A percentile compares a stretch with the other conserved stretches of the same genome.
Evolutionary conservation across 2,888 invertebrate species (phyloP).

Genomic region (Heterodera filipjevi): DNA sequence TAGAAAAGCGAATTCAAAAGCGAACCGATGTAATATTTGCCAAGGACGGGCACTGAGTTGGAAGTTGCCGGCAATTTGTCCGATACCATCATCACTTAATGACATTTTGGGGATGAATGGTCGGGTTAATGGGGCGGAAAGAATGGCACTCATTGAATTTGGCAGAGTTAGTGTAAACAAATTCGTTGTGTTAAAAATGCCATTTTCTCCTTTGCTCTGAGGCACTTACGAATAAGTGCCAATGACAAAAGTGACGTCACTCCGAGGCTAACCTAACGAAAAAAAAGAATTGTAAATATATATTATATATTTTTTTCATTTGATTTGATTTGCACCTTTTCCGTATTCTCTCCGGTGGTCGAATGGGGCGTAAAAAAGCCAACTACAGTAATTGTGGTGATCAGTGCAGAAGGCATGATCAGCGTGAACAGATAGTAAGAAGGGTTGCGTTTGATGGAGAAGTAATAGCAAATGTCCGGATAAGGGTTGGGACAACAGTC

Average conservation of each 20-base stretch:
- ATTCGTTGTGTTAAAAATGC: too few relatives aligned
- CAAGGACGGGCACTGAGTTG: slow-evolving; percentile 58
- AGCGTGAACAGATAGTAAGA: slow-evolving; percentile 63
- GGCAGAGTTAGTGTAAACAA: too few relatives aligned
- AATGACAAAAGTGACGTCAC: slow-evolving; percentile 60
- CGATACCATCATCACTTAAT: slow-evolving; percentile 62
- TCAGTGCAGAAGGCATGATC: slow-evolving; percentile 63
- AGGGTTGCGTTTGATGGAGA: slow-evolving; percentile 63
- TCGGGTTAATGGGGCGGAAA: not conserved
- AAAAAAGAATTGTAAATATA: not conserved
- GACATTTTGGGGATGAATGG: not conserved
- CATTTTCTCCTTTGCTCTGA: too few relatives aligned
- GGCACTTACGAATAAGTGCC: slow-evolving; percentile 55
- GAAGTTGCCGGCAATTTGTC: slow-evolving; percentile 62
- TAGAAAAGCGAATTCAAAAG: not conserved
- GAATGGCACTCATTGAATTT: too few relatives aligned
- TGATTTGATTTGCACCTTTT: slow-evolving; percentile 49
- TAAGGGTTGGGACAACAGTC: slow-evolving; percentile 64
- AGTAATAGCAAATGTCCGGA: slow-evolving; percentile 62
- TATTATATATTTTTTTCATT: not conserved
- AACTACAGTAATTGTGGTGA: slow-evolving; percentile 64
- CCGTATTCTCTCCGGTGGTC: slow-evolving; percentile 63
- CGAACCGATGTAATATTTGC: slow-evolving; percentile 41
- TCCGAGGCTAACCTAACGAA: slow-evolving; percentile 52
- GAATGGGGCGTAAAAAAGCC: slow-evolving; percentile 65